Conservation (phyloP, 2,888 invertebrate genomes). For the Macaria liturata region DNA sequence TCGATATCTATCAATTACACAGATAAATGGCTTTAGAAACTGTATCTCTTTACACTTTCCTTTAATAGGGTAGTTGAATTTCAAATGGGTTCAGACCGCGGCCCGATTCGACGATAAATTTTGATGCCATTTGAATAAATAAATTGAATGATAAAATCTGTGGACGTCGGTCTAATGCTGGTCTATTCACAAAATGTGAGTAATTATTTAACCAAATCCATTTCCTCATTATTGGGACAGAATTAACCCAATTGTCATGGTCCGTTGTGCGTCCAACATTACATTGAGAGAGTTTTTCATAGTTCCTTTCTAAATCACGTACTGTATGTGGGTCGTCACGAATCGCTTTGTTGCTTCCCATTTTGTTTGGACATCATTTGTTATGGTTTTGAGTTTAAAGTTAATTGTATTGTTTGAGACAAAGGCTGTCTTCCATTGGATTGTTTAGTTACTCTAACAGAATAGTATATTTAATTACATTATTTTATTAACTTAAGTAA, state of each 20-base stretch:
- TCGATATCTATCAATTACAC: conserved; percentile 66
- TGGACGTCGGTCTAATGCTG: conserved; percentile 7
- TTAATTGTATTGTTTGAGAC: conserved; percentile 25
- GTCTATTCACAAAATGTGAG: conserved; percentile 9
- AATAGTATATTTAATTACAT: conserved; percentile 25
- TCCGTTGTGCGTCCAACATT: conserved; percentile 55
- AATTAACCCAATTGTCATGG: conserved; percentile 52
- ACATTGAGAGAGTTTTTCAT: conserved; percentile 57
- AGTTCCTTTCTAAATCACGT: conserved; percentile 56
- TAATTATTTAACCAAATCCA: conserved; percentile 22
- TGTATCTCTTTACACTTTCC: conserved; percentile 51
- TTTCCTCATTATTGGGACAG: conserved; percentile 40
- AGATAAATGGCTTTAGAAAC: conserved; percentile 63
- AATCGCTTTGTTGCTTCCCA: conserved; percentile 63
- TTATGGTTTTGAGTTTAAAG: conserved; percentile 32
- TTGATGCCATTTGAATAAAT: conserved; percentile 29
- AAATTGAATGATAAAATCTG: conserved; percentile 19
- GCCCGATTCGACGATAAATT: conserved; percentile 25
- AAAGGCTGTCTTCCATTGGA: conserved; percentile 25
- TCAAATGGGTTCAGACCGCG: conserved; percentile 22
- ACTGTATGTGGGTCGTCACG: conserved; percentile 63
- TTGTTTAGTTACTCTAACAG: conserved; percentile 23
- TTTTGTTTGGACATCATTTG: conserved; percentile 44
- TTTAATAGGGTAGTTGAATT: conserved; percentile 37
- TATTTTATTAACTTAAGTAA: conserved; percentile 18